Evolutionary conservation across 1,140 invertebrate species (phyloP).

Genomic region (Drosophila aff.): DNA sequence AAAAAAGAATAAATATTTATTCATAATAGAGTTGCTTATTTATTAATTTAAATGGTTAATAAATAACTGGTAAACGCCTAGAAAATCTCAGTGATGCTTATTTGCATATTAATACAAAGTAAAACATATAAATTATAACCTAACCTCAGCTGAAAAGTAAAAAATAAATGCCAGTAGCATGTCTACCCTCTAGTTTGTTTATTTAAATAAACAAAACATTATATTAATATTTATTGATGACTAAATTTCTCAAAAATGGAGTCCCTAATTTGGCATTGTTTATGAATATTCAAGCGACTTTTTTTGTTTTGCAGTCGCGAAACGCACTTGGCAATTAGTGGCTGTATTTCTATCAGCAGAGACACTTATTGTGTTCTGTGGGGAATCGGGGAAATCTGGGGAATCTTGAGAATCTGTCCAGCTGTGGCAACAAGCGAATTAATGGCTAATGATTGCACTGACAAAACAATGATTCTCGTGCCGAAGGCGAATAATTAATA

Average conservation of each 20-base stretch:
- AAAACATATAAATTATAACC: background rate
- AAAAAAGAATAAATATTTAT: background rate
- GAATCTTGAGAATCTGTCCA: conserved; percentile 11
- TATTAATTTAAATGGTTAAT: background rate
- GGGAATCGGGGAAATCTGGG: conserved; percentile 6
- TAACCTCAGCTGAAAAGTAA: background rate
- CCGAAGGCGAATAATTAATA: conserved; percentile 43
- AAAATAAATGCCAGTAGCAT: background rate
- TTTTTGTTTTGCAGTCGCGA: conserved; percentile 11
- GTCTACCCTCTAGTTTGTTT: background rate
- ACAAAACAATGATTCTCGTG: conserved; percentile 48
- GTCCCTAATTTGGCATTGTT: background rate
- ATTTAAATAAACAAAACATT: background rate
- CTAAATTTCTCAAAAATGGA: too few species aligned
- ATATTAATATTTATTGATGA: background rate
- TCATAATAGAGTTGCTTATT: background rate
- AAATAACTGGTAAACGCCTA: background rate
- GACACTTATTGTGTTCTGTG: conserved; percentile 39
- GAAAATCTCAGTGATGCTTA: background rate
- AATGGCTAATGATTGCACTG: conserved; percentile 46
- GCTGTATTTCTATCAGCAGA: conserved; percentile 7
- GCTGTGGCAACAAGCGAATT: conserved; percentile 33
- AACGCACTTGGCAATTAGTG: conserved; percentile 27
- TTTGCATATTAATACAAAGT: background rate
- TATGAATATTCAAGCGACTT: background rate